A percentile compares a stretch with the other conserved stretches of the same genome.
These are phyloP conservation scores for Pogonocichla stellata DNA, from an alignment of 2,113 vertebrate species.

Conservation along the genomic window DNA sequence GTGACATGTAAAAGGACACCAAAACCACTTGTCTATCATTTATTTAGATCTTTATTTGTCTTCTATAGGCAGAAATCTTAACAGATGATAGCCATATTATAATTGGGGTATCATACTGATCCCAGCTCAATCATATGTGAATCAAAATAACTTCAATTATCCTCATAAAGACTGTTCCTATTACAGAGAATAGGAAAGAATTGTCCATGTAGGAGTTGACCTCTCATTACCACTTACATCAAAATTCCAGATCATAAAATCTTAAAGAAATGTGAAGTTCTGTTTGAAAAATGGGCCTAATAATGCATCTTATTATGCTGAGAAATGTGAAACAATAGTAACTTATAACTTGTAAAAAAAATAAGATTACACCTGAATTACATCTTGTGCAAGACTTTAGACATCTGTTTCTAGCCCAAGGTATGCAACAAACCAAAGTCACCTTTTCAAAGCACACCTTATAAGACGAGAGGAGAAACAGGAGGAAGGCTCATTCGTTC, in stretches of 20 bases:
- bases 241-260: neutral
- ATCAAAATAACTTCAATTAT: neutral
- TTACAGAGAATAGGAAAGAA: neutral
- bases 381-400: neutral
- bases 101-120: neutral
- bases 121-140: neutral
- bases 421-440: neutral
- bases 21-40: neutral
- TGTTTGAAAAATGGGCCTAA: neutral
- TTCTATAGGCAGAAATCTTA: neutral
- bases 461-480: constrained; percentile 76
- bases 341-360: neutral
- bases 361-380: neutral
- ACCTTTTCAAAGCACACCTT: constrained; percentile 85
- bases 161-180: neutral
- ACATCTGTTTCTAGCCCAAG: neutral
- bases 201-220: neutral
- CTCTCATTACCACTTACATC: neutral
- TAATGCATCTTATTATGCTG: neutral
- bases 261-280: neutral
- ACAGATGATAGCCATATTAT: neutral
- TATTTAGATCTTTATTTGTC: neutral
- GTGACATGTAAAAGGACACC: neutral
- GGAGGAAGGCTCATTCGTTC: constrained; percentile 69
- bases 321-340: neutral